Conservation (phyloP, 2,113 vertebrate species). For the Ailurus styani region DNA sequence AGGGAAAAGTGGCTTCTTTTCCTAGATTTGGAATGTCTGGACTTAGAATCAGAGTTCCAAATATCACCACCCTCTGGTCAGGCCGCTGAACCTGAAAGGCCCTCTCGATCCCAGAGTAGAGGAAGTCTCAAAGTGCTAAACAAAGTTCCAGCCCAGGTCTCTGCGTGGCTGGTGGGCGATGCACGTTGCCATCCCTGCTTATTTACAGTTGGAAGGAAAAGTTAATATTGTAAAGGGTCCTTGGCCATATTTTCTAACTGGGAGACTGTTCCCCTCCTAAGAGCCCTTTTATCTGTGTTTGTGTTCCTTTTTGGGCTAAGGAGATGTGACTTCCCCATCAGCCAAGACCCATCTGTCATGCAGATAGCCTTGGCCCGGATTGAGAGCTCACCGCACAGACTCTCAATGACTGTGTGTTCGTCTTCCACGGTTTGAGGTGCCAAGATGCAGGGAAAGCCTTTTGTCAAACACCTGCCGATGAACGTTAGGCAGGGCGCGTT, state of each 20-base stretch:
- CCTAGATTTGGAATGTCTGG: not conserved
- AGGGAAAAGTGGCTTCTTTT: not conserved
- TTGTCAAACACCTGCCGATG: accelerated
- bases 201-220: not conserved
- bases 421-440: not conserved
- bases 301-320: not conserved
- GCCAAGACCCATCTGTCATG: not conserved
- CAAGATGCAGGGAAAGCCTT: not conserved
- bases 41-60: not conserved
- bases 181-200: not conserved
- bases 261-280: not conserved
- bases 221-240: not conserved
- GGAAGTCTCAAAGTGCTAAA: not conserved
- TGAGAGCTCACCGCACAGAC: accelerated
- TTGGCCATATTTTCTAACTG: not conserved
- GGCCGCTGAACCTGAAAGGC: not conserved
- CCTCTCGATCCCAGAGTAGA: not conserved
- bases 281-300: not conserved
- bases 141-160: not conserved
- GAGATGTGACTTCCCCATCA: not conserved
- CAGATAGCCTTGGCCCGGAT: not conserved
- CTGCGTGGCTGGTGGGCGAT: not conserved
- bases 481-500: not conserved
- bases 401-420: accelerated
- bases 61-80: not conserved